Percentiles rank a stretch among this genome's conserved stretches.
phyloP scores from a whole-genome alignment of 2,113 vertebrate genomes.

The Pteropus alecto region DNA sequence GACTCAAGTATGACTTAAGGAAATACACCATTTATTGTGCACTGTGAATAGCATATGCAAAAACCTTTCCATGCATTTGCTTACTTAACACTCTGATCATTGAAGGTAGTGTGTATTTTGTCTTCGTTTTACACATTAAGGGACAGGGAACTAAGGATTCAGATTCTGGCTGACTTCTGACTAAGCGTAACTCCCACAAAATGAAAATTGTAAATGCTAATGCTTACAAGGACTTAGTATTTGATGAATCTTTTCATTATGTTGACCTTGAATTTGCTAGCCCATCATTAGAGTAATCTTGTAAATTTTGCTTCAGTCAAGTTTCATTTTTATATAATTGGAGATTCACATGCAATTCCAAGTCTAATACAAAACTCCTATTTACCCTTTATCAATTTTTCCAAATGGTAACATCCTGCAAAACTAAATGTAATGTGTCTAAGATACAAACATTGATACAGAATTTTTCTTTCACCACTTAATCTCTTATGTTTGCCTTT shows the following conservation, averaged over 20 bases:
- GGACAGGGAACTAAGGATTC: background rate
- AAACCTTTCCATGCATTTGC: background rate
- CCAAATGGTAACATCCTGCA: background rate
- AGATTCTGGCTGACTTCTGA: background rate
- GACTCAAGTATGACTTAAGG: background rate
- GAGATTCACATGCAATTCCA: no score
- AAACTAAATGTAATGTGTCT: background rate
- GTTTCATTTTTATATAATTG: background rate
- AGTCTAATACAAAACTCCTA: no score
- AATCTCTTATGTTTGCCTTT: no score
- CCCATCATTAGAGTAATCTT: background rate
- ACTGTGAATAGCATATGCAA: background rate
- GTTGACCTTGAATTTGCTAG: background rate
- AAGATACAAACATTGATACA: no score
- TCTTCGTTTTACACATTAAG: background rate
- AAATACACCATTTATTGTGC: background rate
- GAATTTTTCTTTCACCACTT: no score
- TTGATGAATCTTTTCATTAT: background rate
- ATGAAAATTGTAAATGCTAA: background rate
- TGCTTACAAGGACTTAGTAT: background rate
- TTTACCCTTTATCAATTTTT: background rate
- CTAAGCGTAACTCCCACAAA: no score
- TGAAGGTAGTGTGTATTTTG: background rate
- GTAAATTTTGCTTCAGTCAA: background rate
- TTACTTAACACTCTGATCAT: background rate